A percentile compares a stretch with the other conserved stretches of the same genome.
phyloP scores from a whole-genome alignment of 2,113 vertebrate species.

The Pomatostomus ruficeps region DNA sequence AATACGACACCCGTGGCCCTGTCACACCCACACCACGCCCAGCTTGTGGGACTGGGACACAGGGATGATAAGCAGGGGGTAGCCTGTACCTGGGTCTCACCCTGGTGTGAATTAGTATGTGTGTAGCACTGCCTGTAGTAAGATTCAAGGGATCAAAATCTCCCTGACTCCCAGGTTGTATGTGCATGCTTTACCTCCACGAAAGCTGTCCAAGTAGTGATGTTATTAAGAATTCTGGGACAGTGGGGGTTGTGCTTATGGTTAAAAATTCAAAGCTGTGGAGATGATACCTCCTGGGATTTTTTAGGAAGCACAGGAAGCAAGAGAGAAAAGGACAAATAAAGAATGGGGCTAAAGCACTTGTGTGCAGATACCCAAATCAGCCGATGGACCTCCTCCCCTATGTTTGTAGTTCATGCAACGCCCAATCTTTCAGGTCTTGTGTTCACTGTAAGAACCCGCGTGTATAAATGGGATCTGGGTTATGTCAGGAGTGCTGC shows the following conservation, averaged over 20 bases:
- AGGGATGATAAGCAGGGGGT: background rate
- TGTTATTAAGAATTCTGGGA: background rate
- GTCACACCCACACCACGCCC: accelerated
- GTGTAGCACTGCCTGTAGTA: background rate
- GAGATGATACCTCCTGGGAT: background rate
- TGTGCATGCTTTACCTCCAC: background rate
- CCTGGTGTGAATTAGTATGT: background rate
- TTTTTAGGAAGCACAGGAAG: background rate
- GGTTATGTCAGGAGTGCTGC: background rate
- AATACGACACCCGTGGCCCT: accelerated
- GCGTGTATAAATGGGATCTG: background rate
- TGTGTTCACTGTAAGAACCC: accelerated
- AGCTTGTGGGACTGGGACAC: accelerated
- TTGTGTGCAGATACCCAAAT: background rate
- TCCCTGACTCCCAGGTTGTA: background rate
- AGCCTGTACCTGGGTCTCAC: background rate
- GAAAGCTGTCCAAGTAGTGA: background rate
- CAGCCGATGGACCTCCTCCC: background rate
- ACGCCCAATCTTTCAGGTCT: background rate
- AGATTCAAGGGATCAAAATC: background rate
- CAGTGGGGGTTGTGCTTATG: background rate
- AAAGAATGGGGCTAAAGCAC: background rate
- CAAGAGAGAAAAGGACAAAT: background rate
- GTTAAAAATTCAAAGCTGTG: background rate
- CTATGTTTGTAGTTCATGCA: background rate